phyloP scores from a whole-genome alignment of 2,888 invertebrate genomes.

The Zhengitettix transpicula region DNA sequence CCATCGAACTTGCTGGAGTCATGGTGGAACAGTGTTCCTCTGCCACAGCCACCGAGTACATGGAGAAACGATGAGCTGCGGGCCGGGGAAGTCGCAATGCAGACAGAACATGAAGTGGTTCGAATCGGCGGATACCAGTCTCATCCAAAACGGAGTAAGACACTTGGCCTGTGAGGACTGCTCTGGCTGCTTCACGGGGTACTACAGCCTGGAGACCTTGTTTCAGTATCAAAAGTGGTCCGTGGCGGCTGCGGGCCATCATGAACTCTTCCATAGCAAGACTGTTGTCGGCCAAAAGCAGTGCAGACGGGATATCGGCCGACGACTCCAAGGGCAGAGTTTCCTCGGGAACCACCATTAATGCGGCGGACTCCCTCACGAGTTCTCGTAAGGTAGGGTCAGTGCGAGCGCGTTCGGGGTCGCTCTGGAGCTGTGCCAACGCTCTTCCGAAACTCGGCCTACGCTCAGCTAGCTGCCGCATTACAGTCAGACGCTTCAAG shows the following conservation, averaged over 20 bases:
- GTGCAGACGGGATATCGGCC: constrained; percentile 48
- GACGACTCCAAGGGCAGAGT: constrained; percentile 37
- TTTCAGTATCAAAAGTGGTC: constrained; percentile 53
- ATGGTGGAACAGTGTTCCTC: not conserved
- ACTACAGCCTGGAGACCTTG: constrained; percentile 58
- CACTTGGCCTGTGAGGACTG: constrained; percentile 55
- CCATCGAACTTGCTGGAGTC: constrained; percentile 19
- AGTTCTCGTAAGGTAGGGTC: constrained; percentile 53
- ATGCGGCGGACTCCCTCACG: constrained; percentile 53
- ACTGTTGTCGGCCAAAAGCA: constrained; percentile 50
- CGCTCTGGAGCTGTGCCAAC: constrained; percentile 41
- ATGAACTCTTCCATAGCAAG: constrained; percentile 63
- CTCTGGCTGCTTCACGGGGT: constrained; percentile 55
- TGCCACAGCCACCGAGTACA: constrained; percentile 26
- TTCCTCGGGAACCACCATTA: constrained; percentile 50
- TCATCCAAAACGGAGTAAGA: constrained; percentile 63
- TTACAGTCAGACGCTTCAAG: constrained; percentile 49
- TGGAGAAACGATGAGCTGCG: constrained; percentile 44
- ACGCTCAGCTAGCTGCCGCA: constrained; percentile 51
- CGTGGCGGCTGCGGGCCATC: constrained; percentile 27
- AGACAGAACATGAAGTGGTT: constrained; percentile 56
- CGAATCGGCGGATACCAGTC: constrained; percentile 56
- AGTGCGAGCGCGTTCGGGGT: constrained; percentile 47
- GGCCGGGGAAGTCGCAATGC: constrained; percentile 49
- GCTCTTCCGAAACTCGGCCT: constrained; percentile 44